Evolutionary conservation across 2,113 vertebrate genomes (phyloP).

Genomic region (Phylloscopus trochilus): DNA sequence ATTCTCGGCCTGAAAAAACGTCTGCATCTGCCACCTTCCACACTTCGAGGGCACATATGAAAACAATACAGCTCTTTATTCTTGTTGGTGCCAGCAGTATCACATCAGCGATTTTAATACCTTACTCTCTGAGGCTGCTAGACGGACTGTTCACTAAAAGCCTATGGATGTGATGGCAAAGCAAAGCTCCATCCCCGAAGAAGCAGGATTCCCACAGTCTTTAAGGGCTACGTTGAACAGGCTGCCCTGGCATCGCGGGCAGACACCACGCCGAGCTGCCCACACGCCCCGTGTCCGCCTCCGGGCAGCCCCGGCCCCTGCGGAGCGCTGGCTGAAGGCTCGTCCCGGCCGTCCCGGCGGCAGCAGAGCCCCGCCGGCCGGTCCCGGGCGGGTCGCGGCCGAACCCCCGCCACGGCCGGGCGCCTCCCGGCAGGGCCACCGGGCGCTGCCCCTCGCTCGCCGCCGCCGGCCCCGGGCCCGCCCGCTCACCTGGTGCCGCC

Average conservation of each 20-base stretch:
- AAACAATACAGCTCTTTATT: neutral
- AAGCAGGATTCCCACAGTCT: neutral
- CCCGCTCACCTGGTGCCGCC: neutral
- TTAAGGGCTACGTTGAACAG: accelerated
- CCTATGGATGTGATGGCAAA: accelerated
- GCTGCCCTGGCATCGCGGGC: neutral
- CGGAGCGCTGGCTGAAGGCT: accelerated
- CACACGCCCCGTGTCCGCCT: accelerated
- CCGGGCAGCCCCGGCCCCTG: accelerated
- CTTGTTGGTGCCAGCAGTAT: neutral
- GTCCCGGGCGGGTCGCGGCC: neutral
- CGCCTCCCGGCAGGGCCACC: neutral
- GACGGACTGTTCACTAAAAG: neutral
- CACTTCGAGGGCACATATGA: neutral
- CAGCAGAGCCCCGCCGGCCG: neutral
- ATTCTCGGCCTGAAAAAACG: neutral
- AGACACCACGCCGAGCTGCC: neutral
- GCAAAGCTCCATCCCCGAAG: neutral
- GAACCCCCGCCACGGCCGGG: neutral
- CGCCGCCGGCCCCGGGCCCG: neutral
- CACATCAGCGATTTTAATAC: neutral
- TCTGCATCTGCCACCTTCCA: neutral
- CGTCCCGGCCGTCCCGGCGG: no score
- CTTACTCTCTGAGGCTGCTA: neutral
- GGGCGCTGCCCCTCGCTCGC: no score